A percentile compares a stretch with the other conserved stretches of the same genome.
phyloP scores from a whole-genome alignment of 2,888 invertebrate species.

The Chloroclysta siterata region DNA sequence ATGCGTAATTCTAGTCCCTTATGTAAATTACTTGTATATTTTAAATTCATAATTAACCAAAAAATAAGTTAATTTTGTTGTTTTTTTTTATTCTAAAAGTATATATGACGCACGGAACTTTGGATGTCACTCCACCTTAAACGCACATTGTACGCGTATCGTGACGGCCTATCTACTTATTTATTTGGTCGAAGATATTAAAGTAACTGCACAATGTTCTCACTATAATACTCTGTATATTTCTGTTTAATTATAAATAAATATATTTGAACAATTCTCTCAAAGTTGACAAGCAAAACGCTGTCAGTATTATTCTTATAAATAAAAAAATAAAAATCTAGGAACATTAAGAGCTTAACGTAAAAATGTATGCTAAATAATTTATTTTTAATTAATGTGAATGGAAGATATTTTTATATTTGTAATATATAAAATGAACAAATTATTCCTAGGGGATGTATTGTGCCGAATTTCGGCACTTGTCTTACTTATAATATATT shows the following conservation, averaged over 20 bases:
- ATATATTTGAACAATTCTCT: constrained; percentile 32
- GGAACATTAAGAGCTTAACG: constrained; percentile 80
- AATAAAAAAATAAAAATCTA: constrained; percentile 74
- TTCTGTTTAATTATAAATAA: constrained; percentile 17
- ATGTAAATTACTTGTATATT: too few species aligned
- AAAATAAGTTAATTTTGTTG: too few species aligned
- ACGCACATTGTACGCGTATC: constrained; percentile 5
- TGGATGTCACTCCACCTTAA: background rate
- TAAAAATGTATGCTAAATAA: constrained; percentile 74
- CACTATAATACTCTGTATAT: constrained; percentile 14
- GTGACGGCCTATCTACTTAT: constrained; percentile 2
- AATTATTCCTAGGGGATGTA: constrained; percentile 27
- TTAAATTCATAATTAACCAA: too few species aligned
- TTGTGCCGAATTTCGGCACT: constrained; percentile 23
- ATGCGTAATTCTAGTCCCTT: too few species aligned
- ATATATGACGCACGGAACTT: too few species aligned
- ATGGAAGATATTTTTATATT: constrained; percentile 35
- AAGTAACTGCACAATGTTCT: constrained; percentile 20
- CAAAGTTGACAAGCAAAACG: constrained; percentile 34
- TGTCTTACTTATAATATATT: constrained; percentile 19
- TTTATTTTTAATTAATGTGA: constrained; percentile 52
- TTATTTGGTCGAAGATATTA: constrained; percentile 36
- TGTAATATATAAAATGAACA: constrained; percentile 28
- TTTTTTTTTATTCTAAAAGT: too few species aligned
- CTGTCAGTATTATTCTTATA: constrained; percentile 45